Evolutionary conservation across 2,113 vertebrate genomes (phyloP).

Genomic region (Apeltes quadracus): DNA sequence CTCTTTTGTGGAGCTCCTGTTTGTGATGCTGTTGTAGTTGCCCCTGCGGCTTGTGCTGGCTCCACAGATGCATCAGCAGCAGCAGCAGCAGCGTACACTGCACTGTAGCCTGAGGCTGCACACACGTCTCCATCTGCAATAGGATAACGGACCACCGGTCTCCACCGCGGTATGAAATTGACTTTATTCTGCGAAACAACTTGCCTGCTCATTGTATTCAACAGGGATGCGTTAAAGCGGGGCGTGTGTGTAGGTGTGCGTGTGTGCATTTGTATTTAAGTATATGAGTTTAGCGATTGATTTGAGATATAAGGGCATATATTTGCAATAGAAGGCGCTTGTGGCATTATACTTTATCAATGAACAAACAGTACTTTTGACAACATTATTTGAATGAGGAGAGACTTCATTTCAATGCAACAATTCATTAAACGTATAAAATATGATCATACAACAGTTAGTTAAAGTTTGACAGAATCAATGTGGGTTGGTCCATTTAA

Average conservation of each 20-base stretch:
- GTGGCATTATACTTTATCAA: not conserved
- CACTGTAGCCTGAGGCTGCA: constrained; percentile 15
- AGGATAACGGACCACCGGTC: constrained; percentile 26
- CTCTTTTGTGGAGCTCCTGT: constrained; percentile 25
- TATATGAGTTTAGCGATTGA: not conserved
- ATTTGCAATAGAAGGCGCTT: not conserved
- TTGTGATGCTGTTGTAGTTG: constrained; percentile 18
- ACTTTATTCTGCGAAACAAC: constrained; percentile 7
- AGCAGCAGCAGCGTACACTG: not conserved
- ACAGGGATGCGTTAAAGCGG: not conserved
- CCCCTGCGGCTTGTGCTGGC: constrained; percentile 28
- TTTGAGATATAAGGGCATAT: not conserved
- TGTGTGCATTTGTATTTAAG: not conserved
- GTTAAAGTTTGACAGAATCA: no score
- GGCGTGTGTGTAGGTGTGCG: constrained; percentile 1
- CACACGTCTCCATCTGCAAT: constrained; percentile 17
- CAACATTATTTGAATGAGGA: not conserved
- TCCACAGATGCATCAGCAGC: constrained; percentile 23
- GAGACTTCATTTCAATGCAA: no score
- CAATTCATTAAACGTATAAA: no score
- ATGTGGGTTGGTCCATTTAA: no score
- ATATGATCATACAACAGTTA: no score
- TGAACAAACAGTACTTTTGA: not conserved
- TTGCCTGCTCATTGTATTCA: not conserved
- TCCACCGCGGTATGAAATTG: constrained; percentile 26